Evolutionary conservation across 2,888 invertebrate genomes (phyloP), one percentile per base, ranked within the genome.

Genomic region (Gisinianus flammeolus): DNA sequence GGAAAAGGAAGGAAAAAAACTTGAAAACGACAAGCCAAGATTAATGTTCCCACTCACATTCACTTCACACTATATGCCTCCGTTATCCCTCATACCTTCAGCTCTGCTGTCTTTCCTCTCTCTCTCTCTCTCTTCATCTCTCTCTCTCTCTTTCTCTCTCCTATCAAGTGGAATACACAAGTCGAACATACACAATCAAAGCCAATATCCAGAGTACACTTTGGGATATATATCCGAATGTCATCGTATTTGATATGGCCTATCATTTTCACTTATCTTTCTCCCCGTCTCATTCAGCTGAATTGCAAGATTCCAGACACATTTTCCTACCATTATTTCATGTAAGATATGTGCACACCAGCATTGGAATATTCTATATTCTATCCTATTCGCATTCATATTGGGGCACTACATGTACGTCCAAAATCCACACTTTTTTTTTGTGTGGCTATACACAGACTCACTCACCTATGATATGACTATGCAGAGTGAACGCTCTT

Each of bases 31-130:
- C 73, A 73, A 62, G 62, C 33, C 2, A 73, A 73, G 73, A 73
- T 73, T 73, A 73, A 73, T 73, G 73, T 62, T 73, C 62, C 62
- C 72, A 58, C 72, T 72, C 72, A n/a, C 72, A 64, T 64, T 73
- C 64, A 62, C 62, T 73, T 73, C 62, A 73, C 35, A 62, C 73
- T 35, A 71, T 56, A 68, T 22, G 58, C 22, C 8, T 24, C 10
- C 10, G 58, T 58, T 26, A 2, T 58, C 10, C 22, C 58, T 58
- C 19, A n/a, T 58, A 6, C 24, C 58, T 10, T 58, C 10, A 24
- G 16, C 22, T 10, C 22, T 22, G 10, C 10, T 58, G 8, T 24
- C 26, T 24, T n/a, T 12, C 22, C 3, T 26, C 22, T 58, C 8
- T 44, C 8, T 44, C 8, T 8, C 52, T 56, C 56, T 22, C 56